A percentile compares a stretch with the other conserved stretches of the same genome.
These are phyloP conservation scores for Gouania willdenowi DNA, from an alignment of 2,797 vertebrate species.

Conservation along the genomic window DNA sequence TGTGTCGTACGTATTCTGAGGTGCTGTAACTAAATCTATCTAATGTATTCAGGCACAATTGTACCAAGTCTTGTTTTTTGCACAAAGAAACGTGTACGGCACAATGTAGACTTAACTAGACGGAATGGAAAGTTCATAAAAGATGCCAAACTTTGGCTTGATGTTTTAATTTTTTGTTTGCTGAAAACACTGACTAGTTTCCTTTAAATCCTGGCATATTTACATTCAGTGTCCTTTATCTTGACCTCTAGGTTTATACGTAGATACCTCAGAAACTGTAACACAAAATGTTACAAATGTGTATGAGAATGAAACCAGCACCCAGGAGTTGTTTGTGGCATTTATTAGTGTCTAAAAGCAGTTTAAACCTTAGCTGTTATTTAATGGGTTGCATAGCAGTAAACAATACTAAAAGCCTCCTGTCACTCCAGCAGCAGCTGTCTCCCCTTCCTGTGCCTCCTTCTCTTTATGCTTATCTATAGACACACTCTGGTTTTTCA, in stretches of 20 bases:
- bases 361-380: constrained; percentile 7
- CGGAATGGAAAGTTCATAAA: too few relatives aligned
- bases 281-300: constrained; percentile 12
- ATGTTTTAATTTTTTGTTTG: constrained; percentile 4
- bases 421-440: constrained; percentile 20
- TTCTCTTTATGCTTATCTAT: constrained; percentile 6
- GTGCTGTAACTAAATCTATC: too few relatives aligned
- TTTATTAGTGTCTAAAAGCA: constrained; percentile 10
- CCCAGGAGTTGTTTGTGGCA: neutral
- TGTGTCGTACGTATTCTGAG: too few relatives aligned
- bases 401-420: constrained; percentile 12
- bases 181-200: too few relatives aligned
- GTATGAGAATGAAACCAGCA: constrained; percentile 9
- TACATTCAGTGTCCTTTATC: too few relatives aligned
- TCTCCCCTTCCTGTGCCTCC: neutral
- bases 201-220: too few relatives aligned
- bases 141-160: too few relatives aligned
- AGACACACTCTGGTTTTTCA: constrained; percentile 25
- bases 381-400: constrained; percentile 12
- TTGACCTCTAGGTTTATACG: too few relatives aligned
- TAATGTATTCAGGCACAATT: too few relatives aligned
- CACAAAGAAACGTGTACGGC: too few relatives aligned
- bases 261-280: constrained; percentile 2
- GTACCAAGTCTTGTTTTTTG: too few relatives aligned
- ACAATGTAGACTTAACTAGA: too few relatives aligned